Percentiles rank a stretch among this genome's conserved stretches.
phyloP scores from a whole-genome alignment of 1,140 invertebrate species.

The Hylyphantes graminicola region DNA sequence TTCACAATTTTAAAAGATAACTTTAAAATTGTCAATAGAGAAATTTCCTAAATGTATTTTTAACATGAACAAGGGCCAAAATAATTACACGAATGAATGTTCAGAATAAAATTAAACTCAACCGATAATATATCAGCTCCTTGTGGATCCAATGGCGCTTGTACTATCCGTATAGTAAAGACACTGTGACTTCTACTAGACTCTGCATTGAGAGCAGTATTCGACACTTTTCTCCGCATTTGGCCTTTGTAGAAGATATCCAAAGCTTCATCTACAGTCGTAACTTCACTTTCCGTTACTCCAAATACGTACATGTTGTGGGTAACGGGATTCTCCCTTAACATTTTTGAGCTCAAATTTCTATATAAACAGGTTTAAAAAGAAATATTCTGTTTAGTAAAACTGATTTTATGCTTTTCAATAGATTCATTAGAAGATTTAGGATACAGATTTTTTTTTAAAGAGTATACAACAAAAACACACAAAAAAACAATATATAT shows the following conservation, averaged over 20 bases:
- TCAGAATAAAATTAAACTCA: not conserved
- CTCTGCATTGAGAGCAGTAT: slow-evolving; percentile 89
- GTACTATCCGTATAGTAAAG: slow-evolving; percentile 90
- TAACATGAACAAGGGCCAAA: too few relatives aligned
- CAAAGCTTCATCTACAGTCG: slow-evolving; percentile 89
- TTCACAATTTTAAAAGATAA: too few relatives aligned
- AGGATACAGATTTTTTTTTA: too few relatives aligned
- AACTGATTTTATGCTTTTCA: not conserved
- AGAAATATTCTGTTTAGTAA: not conserved
- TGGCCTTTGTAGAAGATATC: slow-evolving; percentile 84
- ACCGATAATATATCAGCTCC: slow-evolving; percentile 74
- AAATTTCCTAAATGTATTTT: too few relatives aligned
- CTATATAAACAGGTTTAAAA: slow-evolving; percentile 59
- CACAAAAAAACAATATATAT: not conserved
- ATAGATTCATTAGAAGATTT: too few relatives aligned
- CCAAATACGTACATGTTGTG: slow-evolving; percentile 92
- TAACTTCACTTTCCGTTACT: slow-evolving; percentile 90
- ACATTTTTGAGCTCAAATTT: slow-evolving; percentile 74
- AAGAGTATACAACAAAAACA: not conserved
- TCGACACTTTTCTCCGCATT: slow-evolving; percentile 84
- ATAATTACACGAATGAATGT: too few relatives aligned
- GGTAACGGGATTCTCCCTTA: slow-evolving; percentile 78
- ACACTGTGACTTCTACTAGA: slow-evolving; percentile 94
- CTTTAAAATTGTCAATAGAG: too few relatives aligned
- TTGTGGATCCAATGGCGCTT: slow-evolving; percentile 81